Percentiles rank a stretch among this genome's conserved stretches.
Evolutionary conservation across 2,888 invertebrate genomes (phyloP).

Genomic region (Watsonalla cultraria): DNA sequence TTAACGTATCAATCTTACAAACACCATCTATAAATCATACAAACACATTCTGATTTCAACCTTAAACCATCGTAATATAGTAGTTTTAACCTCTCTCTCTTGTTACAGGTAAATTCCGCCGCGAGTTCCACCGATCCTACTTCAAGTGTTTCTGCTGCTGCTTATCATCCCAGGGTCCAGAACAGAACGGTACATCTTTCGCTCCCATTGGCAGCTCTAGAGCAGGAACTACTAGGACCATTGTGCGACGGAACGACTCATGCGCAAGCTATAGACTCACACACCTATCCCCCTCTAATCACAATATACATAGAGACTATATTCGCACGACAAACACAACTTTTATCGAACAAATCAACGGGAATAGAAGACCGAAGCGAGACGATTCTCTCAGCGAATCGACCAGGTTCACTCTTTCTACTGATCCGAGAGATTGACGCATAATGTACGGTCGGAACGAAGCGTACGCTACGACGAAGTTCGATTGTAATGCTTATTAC

Average conservation of each 20-base stretch:
- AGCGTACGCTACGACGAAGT: conserved; percentile 10
- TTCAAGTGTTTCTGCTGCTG: conserved; percentile 80
- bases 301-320: conserved; percentile 64
- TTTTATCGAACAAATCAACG: conserved; percentile 69
- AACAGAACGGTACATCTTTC: conserved; percentile 65
- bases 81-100: conserved; percentile 20
- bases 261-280: conserved; percentile 68
- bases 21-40: neutral
- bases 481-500: conserved; percentile 69
- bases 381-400: conserved; percentile 69
- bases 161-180: conserved; percentile 36
- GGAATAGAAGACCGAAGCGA: conserved; percentile 54
- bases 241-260: conserved; percentile 68
- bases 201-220: conserved; percentile 67
- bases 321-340: conserved; percentile 67
- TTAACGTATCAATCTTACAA: neutral
- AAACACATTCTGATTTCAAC: neutral
- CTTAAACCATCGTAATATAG: conserved; percentile 2
- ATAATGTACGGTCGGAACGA: neutral
- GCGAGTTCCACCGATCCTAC: conserved; percentile 84
- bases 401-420: conserved; percentile 59
- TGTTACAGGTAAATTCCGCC: conserved; percentile 85
- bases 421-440: conserved; percentile 70
- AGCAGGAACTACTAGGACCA: conserved; percentile 63
- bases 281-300: conserved; percentile 69